Base-by-base conservation (phyloP, 1,140 invertebrate species). In the Drosophila orosa region DNA sequence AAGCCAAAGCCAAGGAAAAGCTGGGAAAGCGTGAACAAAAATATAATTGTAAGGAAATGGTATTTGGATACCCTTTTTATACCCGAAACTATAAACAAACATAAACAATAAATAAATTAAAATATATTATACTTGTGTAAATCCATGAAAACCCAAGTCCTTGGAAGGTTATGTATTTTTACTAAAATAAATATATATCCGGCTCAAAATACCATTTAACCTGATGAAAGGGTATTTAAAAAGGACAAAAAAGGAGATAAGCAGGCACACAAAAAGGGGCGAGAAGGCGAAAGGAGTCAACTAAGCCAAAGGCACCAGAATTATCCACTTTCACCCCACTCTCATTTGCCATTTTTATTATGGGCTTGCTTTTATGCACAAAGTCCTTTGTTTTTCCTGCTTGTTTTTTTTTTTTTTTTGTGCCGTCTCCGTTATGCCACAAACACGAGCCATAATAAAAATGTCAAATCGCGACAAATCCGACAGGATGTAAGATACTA, bases 391-490 rank as follows among this genome's bases (percentile, higher is more conserved):
- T 61, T 24, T 50, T 44, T 48, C 37, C 39, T 44, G 17, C 39
- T 37, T 47, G 24, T 17, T 1, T 19, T 29, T 15, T 10, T 7
- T n/a, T 25, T 47, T 40, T 24, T 39, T 58, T 55, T 54, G 42
- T 35, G 54, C 10, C 31, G 15, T 22, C 31, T 58, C 48, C 54
- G 44, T 78, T 74, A 60, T 72, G 58, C 61, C 65, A 12, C 47
- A 35, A 69, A 31, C 29, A 45, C 45, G 12, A 42, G 22, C 33
- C 60, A 82, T 73, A 76, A 86, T 86, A 86, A 69, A 81, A 86
- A 72, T 76, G 83, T 79, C 78, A 86, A 76, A 76, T 62, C 59
- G 52, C 62, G 67, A 87, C 66, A 86, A 86, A 86, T 82, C 63
- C 85, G 62, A 76, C 56, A 76, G 71, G 63, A 86, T 86, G 72